Evolutionary conservation across 2,888 invertebrate genomes (phyloP), one percentile per base, ranked within the genome.

Genomic region (Pediacus dermestoides): DNA sequence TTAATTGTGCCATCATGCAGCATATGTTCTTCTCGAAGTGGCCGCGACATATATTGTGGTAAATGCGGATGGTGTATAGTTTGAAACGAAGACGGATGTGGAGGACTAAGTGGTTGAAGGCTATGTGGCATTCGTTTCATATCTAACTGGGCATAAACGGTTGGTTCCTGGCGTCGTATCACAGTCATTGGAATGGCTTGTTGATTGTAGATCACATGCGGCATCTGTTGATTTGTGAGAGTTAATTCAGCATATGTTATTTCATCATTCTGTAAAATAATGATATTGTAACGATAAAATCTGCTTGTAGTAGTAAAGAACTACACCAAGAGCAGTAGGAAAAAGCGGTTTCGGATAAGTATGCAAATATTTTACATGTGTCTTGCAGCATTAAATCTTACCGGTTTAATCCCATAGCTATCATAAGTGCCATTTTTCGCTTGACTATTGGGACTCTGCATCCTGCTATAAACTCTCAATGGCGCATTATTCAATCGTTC

Each of bases 231-330:
- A 42, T 58, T 59, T 44, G 64, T 59, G 47, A 74, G 61, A 52
- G 74, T 72, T 50, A 76, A 64, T 64, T 76, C 76, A 38, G 75
- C 76, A 63, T 76, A 76, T 30, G 75, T 75, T 57, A 76, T 72
- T 63, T 76, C 75, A 45, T 73, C 72, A 49, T 63, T 68, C 71
- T 73, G 65, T 34, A 60, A 58, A 53, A 31, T 42, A 45, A 25
- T 47, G 37, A 39, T 39, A 38, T 25, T 31, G 28, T 42, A 37
- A 36, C 44, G 32, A 18, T 10, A 22, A 3, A 16, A 14, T 15
- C n/a, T n/a, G n/a, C n/a, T n/a, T n/a, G n/a, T n/a, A n/a, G n/a
- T n/a, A 10, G 14, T 22, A 8, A 34, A 22, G 13, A 33, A n/a
- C 23, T n/a, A n/a, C n/a, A n/a, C n/a, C n/a, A n/a, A n/a, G n/a